Percentiles rank a stretch among this genome's conserved stretches.
These are phyloP conservation scores for Tryphoninae sp. DNA, from an alignment of 2,888 invertebrate species.

Conservation along the genomic window DNA sequence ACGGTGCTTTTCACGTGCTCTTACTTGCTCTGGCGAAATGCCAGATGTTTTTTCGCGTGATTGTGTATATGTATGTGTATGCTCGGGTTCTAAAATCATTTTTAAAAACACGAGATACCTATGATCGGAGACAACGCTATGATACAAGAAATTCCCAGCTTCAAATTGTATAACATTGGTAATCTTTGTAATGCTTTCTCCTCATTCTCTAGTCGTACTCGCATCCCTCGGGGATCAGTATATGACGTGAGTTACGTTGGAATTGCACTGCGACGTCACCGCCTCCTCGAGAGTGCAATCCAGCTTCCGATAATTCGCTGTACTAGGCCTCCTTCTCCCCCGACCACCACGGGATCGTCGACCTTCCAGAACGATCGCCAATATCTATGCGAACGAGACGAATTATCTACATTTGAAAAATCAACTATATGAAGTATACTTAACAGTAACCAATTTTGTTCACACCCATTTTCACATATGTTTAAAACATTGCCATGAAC, in stretches of 20 bases:
- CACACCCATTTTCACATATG: too few species aligned
- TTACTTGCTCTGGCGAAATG: not conserved
- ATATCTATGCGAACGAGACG: conserved; percentile 81
- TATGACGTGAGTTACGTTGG: conserved; percentile 83
- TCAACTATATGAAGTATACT: not conserved
- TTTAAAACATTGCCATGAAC: too few species aligned
- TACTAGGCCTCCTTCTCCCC: conserved; percentile 83
- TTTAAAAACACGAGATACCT: conserved; percentile 67
- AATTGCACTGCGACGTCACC: conserved; percentile 84
- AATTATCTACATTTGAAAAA: conserved; percentile 9
- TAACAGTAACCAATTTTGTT: conserved; percentile 18
- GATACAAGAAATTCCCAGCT: conserved; percentile 60
- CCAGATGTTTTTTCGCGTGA: not conserved
- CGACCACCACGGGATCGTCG: conserved; percentile 81
- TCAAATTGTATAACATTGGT: conserved; percentile 36
- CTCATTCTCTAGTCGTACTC: not conserved
- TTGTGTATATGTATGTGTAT: conserved; percentile 29
- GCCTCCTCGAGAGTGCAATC: conserved; percentile 87
- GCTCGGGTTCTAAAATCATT: conserved; percentile 25
- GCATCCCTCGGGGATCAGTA: conserved; percentile 79
- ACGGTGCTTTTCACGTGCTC: conserved; percentile 25
- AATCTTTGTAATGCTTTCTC: conserved; percentile 3
- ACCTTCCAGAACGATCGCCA: conserved; percentile 86
- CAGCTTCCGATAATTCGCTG: conserved; percentile 86
- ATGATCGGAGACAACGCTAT: conserved; percentile 66